Evolutionary conservation across 2,888 invertebrate genomes (phyloP), one percentile per base, ranked within the genome.

Genomic region (Lycaena phlaeas): DNA sequence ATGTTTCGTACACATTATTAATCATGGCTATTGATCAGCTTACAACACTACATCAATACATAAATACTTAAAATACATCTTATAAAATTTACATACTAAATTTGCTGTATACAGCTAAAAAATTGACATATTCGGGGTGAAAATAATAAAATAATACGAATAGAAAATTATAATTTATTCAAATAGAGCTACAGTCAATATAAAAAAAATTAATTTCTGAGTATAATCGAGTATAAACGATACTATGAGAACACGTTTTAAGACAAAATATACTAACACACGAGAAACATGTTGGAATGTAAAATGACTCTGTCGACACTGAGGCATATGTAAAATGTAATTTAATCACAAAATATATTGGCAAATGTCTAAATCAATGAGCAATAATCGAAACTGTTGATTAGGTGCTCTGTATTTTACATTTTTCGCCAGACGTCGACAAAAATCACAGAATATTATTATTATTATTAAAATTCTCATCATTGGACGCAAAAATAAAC

Each of bases 161-260:
- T 77, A 70, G 52, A 73, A 76, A 77, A 70, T 69, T 78, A 79
- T 79, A 77, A 77, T 79, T 81, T 81, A 79, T 74, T 68, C 57
- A 64, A 62, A 64, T 70, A 73, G 67, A 71, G 60, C 70, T 78
- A 78, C 56, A 62, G 57, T 65, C 70, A 67, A 71, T 71, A 72
- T 68, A 68, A 66, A 69, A 56, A 61, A 58, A 64, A 68, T 63
- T 57, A 43, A 53, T 60, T 60, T 61, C 60, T 72, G 76, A 78
- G 76, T 78, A 77, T 74, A 70, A 65, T 63, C 48, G 53, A 59
- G 56, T 54, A 53, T 50, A 52, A 50, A 51, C 42, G 43, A 39
- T 39, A 30, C 44, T 45, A 45, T 46, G 45, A 53, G 39, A 45
- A 43, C 42, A 45, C 41, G 43, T 43, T 40, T 40, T 22, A 43